A percentile compares a stretch with the other conserved stretches of the same genome.
These are phyloP conservation scores for Micromys minutus DNA, from an alignment of 2,113 vertebrate species.

Conservation along the genomic window DNA sequence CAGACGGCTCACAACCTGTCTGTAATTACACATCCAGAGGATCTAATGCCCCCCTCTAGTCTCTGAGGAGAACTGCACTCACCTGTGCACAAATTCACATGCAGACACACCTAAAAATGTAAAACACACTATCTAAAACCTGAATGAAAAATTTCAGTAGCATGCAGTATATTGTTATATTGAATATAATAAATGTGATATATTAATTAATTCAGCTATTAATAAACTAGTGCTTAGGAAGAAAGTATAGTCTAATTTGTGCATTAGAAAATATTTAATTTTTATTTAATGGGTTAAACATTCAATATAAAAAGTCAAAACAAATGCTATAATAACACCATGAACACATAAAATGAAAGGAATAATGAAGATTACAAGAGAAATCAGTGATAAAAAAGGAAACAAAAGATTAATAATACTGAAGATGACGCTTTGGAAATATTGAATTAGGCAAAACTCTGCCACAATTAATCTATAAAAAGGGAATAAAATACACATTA, in stretches of 20 bases:
- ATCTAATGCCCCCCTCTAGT: background rate
- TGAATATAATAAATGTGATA: background rate
- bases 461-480: background rate
- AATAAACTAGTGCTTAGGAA: conserved; percentile 4
- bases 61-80: background rate
- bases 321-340: background rate
- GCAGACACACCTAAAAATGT: background rate
- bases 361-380: background rate
- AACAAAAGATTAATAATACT: conserved; percentile 22
- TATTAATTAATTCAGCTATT: background rate
- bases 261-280: conserved; percentile 24
- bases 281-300: background rate
- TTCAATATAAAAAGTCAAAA: background rate
- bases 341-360: background rate
- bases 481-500: background rate
- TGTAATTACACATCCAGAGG: background rate
- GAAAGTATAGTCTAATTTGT: background rate
- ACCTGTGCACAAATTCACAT: background rate
- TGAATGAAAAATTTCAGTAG: background rate
- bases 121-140: background rate
- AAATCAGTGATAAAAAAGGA: conserved; percentile 18
- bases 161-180: background rate
- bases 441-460: conserved; percentile 5
- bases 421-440: conserved; percentile 34
- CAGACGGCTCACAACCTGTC: background rate